phyloP scores from a whole-genome alignment of 2,888 invertebrate genomes.

The Hetaerina titia region DNA sequence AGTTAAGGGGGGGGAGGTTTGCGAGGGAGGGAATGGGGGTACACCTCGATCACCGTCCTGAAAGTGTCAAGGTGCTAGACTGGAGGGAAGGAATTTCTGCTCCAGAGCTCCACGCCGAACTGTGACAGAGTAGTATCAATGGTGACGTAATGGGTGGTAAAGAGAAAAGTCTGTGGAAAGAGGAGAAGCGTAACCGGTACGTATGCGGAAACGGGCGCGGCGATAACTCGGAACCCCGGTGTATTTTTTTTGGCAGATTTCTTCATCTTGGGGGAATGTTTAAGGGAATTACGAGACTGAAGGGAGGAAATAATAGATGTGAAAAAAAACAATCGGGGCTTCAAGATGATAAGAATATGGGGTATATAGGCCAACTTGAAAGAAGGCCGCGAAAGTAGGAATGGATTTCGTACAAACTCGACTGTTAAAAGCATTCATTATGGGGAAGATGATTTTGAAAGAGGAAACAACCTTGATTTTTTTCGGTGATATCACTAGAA shows the following conservation, averaged over 20 bases:
- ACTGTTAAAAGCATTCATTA: not conserved
- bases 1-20: too few species aligned
- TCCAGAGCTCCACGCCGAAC: not conserved
- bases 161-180: not conserved
- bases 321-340: not conserved
- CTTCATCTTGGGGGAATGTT: not conserved
- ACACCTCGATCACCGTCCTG: too few species aligned
- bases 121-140: not conserved
- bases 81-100: too few species aligned
- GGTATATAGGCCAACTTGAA: not conserved
- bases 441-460: not conserved
- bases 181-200: not conserved
- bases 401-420: not conserved
- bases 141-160: not conserved
- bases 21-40: too few species aligned
- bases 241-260: not conserved
- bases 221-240: not conserved
- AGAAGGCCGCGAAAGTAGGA: not conserved
- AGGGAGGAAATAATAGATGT: not conserved
- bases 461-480: too few species aligned
- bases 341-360: not conserved
- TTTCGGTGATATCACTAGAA: too few species aligned
- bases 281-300: not conserved
- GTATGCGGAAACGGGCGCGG: not conserved
- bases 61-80: not conserved